These are phyloP conservation scores for Microctenopoma lineatum DNA, from an alignment of 2,797 vertebrate genomes.

Conservation along the genomic window DNA sequence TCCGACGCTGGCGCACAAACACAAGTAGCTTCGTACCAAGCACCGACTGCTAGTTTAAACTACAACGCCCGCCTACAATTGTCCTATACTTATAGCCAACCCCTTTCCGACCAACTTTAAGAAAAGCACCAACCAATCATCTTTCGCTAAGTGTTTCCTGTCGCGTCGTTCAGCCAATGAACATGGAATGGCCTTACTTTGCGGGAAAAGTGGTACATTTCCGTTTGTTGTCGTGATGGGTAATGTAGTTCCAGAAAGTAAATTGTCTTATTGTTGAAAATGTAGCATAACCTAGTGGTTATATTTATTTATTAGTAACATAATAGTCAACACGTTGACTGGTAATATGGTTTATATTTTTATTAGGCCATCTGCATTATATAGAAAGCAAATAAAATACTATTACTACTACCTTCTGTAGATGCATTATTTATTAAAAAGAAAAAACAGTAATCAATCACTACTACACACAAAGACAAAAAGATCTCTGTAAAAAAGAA, in stretches of 20 bases:
- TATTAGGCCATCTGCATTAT: too few relatives aligned
- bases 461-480: too few relatives aligned
- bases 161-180: conserved; percentile 55
- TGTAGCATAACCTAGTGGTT: too few relatives aligned
- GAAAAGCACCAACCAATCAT: conserved; percentile 56
- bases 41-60: conserved; percentile 58
- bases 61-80: conserved; percentile 64
- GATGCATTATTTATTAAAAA: too few relatives aligned
- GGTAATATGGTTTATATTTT: too few relatives aligned
- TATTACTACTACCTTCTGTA: too few relatives aligned
- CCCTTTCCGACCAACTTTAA: conserved; percentile 68
- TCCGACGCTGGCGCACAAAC: conserved; percentile 1
- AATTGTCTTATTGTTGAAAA: background rate
- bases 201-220: conserved; percentile 44
- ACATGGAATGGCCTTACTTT: conserved; percentile 5
- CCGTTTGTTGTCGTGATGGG: conserved; percentile 27
- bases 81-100: conserved; percentile 38
- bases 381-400: too few relatives aligned
- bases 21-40: background rate
- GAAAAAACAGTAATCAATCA: too few relatives aligned
- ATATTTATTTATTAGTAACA: too few relatives aligned
- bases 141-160: conserved; percentile 25
- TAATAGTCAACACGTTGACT: too few relatives aligned
- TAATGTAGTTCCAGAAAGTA: conserved; percentile 48
- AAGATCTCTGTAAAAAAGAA: too few relatives aligned